phyloP scores from a whole-genome alignment of 2,113 vertebrate genomes.

The Halichoerus grypus region DNA sequence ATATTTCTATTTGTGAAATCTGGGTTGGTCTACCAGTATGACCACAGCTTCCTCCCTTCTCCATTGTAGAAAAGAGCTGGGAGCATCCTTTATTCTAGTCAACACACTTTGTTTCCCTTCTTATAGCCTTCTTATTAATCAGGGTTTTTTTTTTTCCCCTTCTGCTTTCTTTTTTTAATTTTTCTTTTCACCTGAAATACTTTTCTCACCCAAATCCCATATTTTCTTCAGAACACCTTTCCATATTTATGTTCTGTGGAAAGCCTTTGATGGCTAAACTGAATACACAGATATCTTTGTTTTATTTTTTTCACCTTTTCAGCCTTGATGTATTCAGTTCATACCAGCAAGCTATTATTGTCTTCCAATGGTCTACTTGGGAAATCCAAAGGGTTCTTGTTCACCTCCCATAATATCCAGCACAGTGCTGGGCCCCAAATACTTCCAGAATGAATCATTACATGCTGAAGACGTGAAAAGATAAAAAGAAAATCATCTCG shows the following conservation, averaged over 20 bases:
- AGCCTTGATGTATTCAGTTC: background rate
- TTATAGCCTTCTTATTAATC: background rate
- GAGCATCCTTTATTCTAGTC: background rate
- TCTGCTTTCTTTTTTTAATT: background rate
- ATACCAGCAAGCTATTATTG: no score
- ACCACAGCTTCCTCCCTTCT: background rate
- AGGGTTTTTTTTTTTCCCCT: background rate
- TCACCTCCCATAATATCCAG: background rate
- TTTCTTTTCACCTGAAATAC: background rate
- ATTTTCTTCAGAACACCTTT: constrained; percentile 44
- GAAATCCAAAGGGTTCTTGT: background rate
- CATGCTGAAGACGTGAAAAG: constrained; percentile 55
- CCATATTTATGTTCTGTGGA: background rate
- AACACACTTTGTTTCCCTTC: background rate
- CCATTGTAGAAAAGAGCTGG: background rate
- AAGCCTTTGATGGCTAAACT: background rate
- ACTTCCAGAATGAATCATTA: constrained; percentile 71
- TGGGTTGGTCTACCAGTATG: background rate
- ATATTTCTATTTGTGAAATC: background rate
- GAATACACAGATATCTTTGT: background rate
- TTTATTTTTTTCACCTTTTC: background rate
- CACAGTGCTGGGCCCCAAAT: constrained; percentile 19
- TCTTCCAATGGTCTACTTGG: background rate
- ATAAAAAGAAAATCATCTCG: constrained; percentile 68
- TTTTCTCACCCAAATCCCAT: background rate